These are phyloP conservation scores for Eustalomyia histrio DNA, from an alignment of 2,888 invertebrate species.

Conservation along the genomic window DNA sequence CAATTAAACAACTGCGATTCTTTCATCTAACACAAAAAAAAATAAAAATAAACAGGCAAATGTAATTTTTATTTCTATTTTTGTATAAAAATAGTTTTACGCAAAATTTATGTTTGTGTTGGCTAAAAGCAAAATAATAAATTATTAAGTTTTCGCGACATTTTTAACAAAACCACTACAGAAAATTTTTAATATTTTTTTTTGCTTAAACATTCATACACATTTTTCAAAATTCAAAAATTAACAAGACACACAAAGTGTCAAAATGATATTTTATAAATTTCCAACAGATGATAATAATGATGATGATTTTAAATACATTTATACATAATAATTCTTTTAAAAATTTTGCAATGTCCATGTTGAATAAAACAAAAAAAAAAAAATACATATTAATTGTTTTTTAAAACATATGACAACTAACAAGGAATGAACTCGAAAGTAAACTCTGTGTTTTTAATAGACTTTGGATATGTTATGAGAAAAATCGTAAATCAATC, in stretches of 20 bases:
- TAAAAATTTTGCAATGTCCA: no score
- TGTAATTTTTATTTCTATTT: neutral
- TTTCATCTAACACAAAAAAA: neutral
- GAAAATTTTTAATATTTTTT: neutral
- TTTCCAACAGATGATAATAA: neutral
- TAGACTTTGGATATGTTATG: no score
- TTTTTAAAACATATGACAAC: no score
- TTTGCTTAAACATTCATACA: neutral
- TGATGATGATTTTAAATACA: neutral
- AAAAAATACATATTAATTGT: no score
- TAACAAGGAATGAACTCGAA: no score
- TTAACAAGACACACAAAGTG: neutral
- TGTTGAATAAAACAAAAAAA: no score
- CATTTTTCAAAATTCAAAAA: neutral
- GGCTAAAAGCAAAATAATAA: neutral
- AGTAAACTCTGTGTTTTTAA: no score
- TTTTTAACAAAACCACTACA: neutral
- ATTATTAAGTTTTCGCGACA: neutral
- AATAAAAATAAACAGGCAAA: no score
- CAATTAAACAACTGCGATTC: neutral
- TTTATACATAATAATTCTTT: no score
- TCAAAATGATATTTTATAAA: neutral
- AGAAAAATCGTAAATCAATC: no score
- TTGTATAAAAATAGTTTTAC: neutral
- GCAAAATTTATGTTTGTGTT: neutral